Evolutionary conservation across 2,797 vertebrate genomes (phyloP).

Genomic region (Sebastes vulpes): DNA sequence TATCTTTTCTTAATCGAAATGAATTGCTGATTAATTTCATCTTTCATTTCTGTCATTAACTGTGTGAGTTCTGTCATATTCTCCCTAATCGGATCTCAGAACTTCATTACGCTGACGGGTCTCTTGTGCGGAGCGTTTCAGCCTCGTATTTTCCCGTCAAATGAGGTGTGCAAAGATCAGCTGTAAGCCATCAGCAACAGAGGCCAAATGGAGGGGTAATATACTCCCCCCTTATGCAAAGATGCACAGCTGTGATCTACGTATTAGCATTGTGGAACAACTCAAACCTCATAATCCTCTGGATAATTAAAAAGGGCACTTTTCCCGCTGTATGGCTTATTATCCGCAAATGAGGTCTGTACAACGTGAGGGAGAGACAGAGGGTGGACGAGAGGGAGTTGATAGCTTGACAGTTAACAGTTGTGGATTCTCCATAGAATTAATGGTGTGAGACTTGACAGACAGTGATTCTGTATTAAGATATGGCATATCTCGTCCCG

Average conservation of each 20-base stretch:
- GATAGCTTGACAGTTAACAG: slow-evolving; percentile 65
- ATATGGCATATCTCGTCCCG: slow-evolving; percentile 48
- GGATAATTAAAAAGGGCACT: slow-evolving; percentile 75
- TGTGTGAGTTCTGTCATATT: slow-evolving; percentile 52
- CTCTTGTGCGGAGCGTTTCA: slow-evolving; percentile 37
- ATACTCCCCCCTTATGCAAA: slow-evolving; percentile 60
- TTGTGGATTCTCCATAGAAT: slow-evolving; percentile 57
- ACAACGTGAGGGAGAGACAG: slow-evolving; percentile 37
- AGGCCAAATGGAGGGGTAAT: slow-evolving; percentile 71
- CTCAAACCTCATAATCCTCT: slow-evolving; percentile 70
- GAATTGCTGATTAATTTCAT: slow-evolving; percentile 39
- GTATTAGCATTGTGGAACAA: slow-evolving; percentile 70
- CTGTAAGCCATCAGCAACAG: slow-evolving; percentile 71
- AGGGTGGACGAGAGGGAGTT: slow-evolving; percentile 3
- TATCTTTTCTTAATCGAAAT: slow-evolving; percentile 29
- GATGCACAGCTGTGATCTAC: slow-evolving; percentile 63
- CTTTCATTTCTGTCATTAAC: slow-evolving; percentile 42
- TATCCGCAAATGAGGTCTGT: slow-evolving; percentile 63
- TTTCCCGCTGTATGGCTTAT: slow-evolving; percentile 50
- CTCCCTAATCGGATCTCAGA: slow-evolving; percentile 49
- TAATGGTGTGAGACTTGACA: slow-evolving; percentile 67
- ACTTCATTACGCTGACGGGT: slow-evolving; percentile 48
- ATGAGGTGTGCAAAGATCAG: slow-evolving; percentile 80
- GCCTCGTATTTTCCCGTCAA: slow-evolving; percentile 69
- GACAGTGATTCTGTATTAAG: slow-evolving; percentile 64